Evolutionary conservation across 2,797 vertebrate genomes (phyloP), one percentile per base, ranked within the genome.

Genomic region (Dendrocincla fuliginosa): DNA sequence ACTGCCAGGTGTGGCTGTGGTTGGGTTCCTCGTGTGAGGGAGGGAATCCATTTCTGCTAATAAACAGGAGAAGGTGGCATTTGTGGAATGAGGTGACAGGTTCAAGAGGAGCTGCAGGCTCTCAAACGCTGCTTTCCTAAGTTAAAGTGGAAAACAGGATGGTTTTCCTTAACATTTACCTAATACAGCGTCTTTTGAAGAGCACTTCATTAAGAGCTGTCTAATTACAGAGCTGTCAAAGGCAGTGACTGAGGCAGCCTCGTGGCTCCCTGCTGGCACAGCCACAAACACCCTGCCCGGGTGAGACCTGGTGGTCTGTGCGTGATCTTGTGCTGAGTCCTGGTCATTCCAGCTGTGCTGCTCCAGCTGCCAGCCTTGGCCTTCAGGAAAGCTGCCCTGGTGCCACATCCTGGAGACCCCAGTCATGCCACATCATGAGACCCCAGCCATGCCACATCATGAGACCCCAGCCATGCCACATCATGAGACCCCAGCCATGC

Each of bases 191-290:
- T 74, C n/a, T 60, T 49, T 20, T 37, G 61, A 76, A 28, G 46
- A 25, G 60, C 18, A 7, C 22, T 80, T 64, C 1, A 3, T 73
- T n/a, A 56, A 57, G 60, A 35, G 59, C 28, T 73, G n/a, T 44
- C 68, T 27, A 16, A 60, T 42, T 32, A 41, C 32, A 46, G 41
- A 42, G 41, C 42, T 50, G 49, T 52, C 13, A 13, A 16, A 35
- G 2, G 17, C 42, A 22, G 39, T 0, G 8, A 8, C 3, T 16
- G 35, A 63, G 35, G 20, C 1, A 6, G 49, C 13, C 0, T 41
- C 5, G 1, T 6, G 56, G 44, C 46, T 69, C 42, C 52, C 71
- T 33, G 56, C 24, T 27, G 67, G 63, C 8, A 16, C 57, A 39
- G 16, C 35, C 75, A 53, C 22, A 20, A 0, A 3, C 28, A 27